Base-by-base conservation (phyloP, 2,797 vertebrate species). In the Falco rusticolus region DNA sequence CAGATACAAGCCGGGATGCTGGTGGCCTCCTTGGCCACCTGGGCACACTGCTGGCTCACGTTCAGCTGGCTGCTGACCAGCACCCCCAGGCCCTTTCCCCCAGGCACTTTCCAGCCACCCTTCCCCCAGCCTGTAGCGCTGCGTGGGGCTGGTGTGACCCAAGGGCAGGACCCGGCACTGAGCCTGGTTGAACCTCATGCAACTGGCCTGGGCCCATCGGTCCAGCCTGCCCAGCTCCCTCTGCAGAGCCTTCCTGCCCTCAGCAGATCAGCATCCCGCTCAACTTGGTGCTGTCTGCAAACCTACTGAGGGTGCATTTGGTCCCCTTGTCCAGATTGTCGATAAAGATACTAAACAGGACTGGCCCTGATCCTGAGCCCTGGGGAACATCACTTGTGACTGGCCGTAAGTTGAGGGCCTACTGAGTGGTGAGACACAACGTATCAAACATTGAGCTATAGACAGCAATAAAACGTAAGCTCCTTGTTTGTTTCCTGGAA, bases 141-240 rank as follows among this genome's bases (percentile, higher is more conserved):
- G 34, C 34, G 34, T 34, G 34, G 34, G 34, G 34, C 34, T 34
- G 34, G 34, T 34, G 34, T 34, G 16, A 15, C 33, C 43, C 43
- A 75, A 13, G 43, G 21, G 26, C 54, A 47, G 54, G 26, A 47
- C 13, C 19, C 3, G 0, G 19, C 26, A 29, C n/a, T 77, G 43
- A 10, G 9, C n/a, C 1, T 0, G 31, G 7, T 29, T 37, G 15
- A n/a, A 37, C 13, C 25, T 70, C n/a, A 60, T 65, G 20, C n/a
- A 26, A 3, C 4, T 64, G 64, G 18, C 75, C n/a, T 70, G 0
- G 2, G 26, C 19, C 22, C 26, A 16, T 26, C 6, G 5, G 22
- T 33, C 21, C 45, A 76, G 34, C 28, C 16, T 37, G 21, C 64
- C 51, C 26, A 39, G 17, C n/a, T 43, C 16, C 31, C 16, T 64